Base-by-base conservation (phyloP, 2,113 vertebrate genomes). In the Sinocyclocheilus maitianheensis region DNA sequence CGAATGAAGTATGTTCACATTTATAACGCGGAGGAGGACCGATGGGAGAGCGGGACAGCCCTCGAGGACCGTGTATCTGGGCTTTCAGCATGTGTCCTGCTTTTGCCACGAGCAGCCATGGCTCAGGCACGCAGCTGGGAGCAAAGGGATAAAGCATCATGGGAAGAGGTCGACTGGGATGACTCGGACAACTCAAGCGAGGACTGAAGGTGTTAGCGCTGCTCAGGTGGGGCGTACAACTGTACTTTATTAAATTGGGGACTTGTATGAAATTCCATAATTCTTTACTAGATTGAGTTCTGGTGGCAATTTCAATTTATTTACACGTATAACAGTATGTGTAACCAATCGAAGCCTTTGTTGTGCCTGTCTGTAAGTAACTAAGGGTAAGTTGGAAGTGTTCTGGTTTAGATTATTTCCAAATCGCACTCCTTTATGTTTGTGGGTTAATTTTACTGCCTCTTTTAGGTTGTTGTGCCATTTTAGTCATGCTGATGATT, bases 181-280 rank as follows among this genome's bases (percentile, higher is more conserved):
- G 96, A 97, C 91, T 96, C 96, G 3, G 97, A 98, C 90, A 96
- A 96, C 86, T 97, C 96, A 5, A 97, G 95, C n/a, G 97, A 97
- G 83, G 96, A 98, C 92, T 97, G 93, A 94, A 82, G 2, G 46
- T 46, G 46, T 46, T 46, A 46, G 10, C 46, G 46, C 46, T 46
- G 46, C 46, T 46, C 46, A 46, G 84, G 55, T 14, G 22, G 43
- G 13, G 9, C 14, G n/a, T 20, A 22, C 20, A 53, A 22, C 20
- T 53, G 51, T 12, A 9, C 24, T 69, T 58, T 13, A 3, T 55
- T 8, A 63, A 69, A 37, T 51, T 26, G 5, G 1, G 0, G 3
- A 11, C 7, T 37, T 51, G 2, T 86, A 12, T 1, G 3, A 55
- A 77, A 46, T n/a, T 55, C 43, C 14, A 20, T 58, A 46, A 13